Evolutionary conservation across 2,797 vertebrate species (phyloP), one percentile per base, ranked within the genome.

Genomic region (Lepilemur ruficaudatus): DNA sequence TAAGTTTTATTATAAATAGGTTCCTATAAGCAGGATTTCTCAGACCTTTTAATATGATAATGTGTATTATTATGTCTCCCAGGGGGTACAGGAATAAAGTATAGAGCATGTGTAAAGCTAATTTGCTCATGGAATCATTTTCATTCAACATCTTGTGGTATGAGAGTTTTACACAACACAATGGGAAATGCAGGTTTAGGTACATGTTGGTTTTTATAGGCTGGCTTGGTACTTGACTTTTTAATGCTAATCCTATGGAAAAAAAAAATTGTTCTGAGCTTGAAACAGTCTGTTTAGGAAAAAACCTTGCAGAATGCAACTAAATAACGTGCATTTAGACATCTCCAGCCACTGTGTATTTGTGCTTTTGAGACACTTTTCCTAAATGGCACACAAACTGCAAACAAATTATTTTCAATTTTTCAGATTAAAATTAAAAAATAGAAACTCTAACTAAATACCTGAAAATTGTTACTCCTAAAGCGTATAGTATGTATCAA

Each of bases 251-350:
- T 46, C 76, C 76, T 70, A 76, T 38, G 30, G 86, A 96, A 82
- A 85, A 89, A 96, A 82, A 85, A 86, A 82, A 57, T 41, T 15
- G 17, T 57, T 93, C 22, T 81, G 48, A 91, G 78, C 69, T 75
- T 75, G 28, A 93, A 90, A 69, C 35, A 92, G 22, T 28, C 12
- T 43, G 28, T 69, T 79, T 75, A 80, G n/a, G 28, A 86, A 91
- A 91, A 13, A 82, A 61, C 73, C 55, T 78, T 92, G 43, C 46
- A 18, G 38, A 85, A 91, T 3, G 52, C 46, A 96, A 84, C 32
- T 35, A 70, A 80, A 93, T 89, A 76, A 63, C 32, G 82, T 61
- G 25, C 38, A 96, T 55, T 65, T 50, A 75, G 23, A 79, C 50
- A 94, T 79, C 41, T 55, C 43, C 23, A 88, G 15, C 2, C 59